Evolutionary conservation across 1,140 invertebrate genomes (phyloP), one percentile per base, ranked within the genome.

Genomic region (Venustaconcha ellipsiformis): DNA sequence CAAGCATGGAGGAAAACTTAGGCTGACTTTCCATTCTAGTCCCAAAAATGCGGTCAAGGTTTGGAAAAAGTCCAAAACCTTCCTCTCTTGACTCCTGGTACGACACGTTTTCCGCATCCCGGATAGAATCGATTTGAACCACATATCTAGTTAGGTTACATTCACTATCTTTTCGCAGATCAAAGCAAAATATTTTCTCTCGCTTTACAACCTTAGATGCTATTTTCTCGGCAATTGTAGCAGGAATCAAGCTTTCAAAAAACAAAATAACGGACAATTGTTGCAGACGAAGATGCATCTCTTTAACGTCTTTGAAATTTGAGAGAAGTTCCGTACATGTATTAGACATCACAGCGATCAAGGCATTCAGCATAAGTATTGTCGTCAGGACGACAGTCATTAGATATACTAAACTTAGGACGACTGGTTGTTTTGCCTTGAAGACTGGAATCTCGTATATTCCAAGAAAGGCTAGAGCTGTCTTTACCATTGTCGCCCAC

Each of bases 291-390:
- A 79, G 83, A 68, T 84, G 85, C 6, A 76, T 76, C 57, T 81
- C 81, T 57, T 63, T 66, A 1, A 78, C 48, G 20, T 66, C 37
- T 8, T 67, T 67, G 3, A 72, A 74, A 69, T 82, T 78, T 15
- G 83, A 76, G 1, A 81, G 63, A 0, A 86, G 78, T 11, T 80
- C 55, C 13, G 79, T 74, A 62, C 84, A 86, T 55, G 85, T 85
- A 62, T 83, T 78, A 57, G 83, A 83, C 81, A 86, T 84, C 83
- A 86, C 83, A 11, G 85, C 85, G 57, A 86, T 86, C 14, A 86
- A 74, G 1, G 81, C 78, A 72, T 86, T 86, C 14, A 86, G 62
- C 77, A 84, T 78, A 14, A 86, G 70, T 2, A 86, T 63, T 58
- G 82, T 84, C n/a, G 85, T 83, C 15, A 86, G 67, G 14, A 85